A percentile compares a stretch with the other conserved stretches of the same genome.
phyloP scores from a whole-genome alignment of 2,797 vertebrate species.

The Kryptopterus vitreolus region DNA sequence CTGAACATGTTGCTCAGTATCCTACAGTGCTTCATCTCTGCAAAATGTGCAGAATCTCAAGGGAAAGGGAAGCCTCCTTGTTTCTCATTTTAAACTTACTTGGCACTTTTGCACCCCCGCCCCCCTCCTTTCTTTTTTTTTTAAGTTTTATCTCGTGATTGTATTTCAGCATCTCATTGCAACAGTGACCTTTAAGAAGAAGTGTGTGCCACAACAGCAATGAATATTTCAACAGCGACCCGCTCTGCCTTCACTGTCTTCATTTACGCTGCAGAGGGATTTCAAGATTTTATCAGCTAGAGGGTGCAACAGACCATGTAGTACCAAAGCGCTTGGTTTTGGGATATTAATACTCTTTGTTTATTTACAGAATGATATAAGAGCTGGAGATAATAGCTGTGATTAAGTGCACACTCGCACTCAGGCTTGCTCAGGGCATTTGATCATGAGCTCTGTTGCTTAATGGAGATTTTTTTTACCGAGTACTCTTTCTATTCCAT shows the following conservation, averaged over 20 bases:
- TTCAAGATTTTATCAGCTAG: constrained; percentile 59
- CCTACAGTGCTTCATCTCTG: constrained; percentile 28
- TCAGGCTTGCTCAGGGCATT: constrained; percentile 46
- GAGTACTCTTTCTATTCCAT: constrained; percentile 30
- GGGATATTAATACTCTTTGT: constrained; percentile 52
- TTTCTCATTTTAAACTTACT: constrained; percentile 47
- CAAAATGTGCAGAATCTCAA: constrained; percentile 34
- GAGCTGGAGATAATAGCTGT: constrained; percentile 51
- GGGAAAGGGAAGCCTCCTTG: constrained; percentile 32
- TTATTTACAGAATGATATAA: constrained; percentile 56
- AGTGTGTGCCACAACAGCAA: constrained; percentile 40
- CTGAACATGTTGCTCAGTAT: constrained; percentile 46
- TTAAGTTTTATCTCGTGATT: constrained; percentile 35
- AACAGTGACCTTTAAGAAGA: constrained; percentile 42
- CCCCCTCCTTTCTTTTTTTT: neutral
- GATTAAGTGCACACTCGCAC: constrained; percentile 51
- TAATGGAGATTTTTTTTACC: constrained; percentile 41
- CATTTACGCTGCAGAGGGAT: constrained; percentile 50
- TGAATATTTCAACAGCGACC: constrained; percentile 52
- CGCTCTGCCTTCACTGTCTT: constrained; percentile 45
- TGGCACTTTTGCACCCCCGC: constrained; percentile 40
- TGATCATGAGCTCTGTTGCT: constrained; percentile 40
- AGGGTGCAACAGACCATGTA: constrained; percentile 59
- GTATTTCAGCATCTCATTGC: constrained; percentile 41
- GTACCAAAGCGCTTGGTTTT: constrained; percentile 44